A percentile compares a stretch with the other conserved stretches of the same genome.
Evolutionary conservation across 2,888 invertebrate genomes (phyloP).

Genomic region (Shargacucullia verbasci): DNA sequence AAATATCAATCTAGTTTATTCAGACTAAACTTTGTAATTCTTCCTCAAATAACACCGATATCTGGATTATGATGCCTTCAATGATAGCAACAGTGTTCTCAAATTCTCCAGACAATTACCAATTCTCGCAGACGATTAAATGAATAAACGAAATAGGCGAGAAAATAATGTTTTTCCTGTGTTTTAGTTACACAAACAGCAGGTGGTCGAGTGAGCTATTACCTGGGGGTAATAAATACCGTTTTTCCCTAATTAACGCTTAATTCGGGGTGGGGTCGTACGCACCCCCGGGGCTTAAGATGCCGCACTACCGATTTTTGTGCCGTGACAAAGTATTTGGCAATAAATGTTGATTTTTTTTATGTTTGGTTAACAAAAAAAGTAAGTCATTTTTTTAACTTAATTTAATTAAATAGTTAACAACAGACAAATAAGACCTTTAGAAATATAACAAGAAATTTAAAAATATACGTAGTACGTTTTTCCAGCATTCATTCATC

Average conservation of each 20-base stretch:
- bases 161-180: slow-evolving; percentile 55
- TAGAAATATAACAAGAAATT: no score
- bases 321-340: slow-evolving; percentile 32
- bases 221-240: slow-evolving; percentile 81
- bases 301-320: slow-evolving; percentile 50
- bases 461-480: no score
- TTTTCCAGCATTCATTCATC: no score
- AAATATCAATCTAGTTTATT: no score
- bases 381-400: no score
- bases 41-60: no score
- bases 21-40: no score
- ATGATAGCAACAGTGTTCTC: no score
- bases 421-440: no score
- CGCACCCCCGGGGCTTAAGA: slow-evolving; percentile 50
- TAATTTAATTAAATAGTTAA: no score
- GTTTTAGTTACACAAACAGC: slow-evolving; percentile 67
- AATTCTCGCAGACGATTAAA: slow-evolving; percentile 45
- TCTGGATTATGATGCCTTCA: no score
- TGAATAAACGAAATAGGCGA: slow-evolving; percentile 37
- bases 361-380: slow-evolving; percentile 1
- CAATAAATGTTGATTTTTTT: no score
- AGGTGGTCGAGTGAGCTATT: slow-evolving; percentile 75
- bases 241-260: slow-evolving; percentile 88
- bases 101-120: slow-evolving; percentile 26
- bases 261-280: slow-evolving; percentile 70